Base-by-base conservation (phyloP, 2,113 vertebrate species). In the Triplophysa tibetana region DNA sequence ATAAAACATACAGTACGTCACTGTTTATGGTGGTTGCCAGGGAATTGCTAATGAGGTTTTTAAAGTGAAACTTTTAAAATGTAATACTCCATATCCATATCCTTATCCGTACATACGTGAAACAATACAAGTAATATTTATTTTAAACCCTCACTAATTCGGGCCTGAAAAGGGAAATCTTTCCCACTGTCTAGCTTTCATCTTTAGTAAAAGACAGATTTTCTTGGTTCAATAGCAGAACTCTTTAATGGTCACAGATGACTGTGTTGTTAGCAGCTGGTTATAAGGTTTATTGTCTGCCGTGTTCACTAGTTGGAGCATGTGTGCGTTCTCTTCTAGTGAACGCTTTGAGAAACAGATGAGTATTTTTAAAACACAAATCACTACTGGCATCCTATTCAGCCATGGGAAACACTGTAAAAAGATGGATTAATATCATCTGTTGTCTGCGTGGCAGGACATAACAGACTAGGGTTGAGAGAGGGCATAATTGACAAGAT, bases 321-420 rank as follows among this genome's bases (percentile, higher is more conserved):
- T 65, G 69, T 45, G 33, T 66, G 17, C 16, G 1, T 64, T 43
- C 56, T 75, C 33, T 74, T 45, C 13, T 26, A 65, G 62, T n/a
- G 62, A 74, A 14, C 0, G 38, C 38, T 74, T 74, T 74, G 14
- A 74, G 54, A 76, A 77, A 77, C 62, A 74, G 41, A 63, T 67
- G 72, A 23, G n/a, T 43, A 3, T 64, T 62, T n/a, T 75, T 33
- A 41, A 81, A 83, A 72, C 76, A 77, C 38, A 70, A 77, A 77
- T 56, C 45, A n/a, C 54, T 70, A 58, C 48, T 43, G 63, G 58
- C 29, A n/a, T 70, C 65, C 72, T 75, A 75, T 63, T 78, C 70
- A 63, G 14, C 70, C 41, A 81, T 78, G 81, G 84, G 81, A 88
- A 86, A 66, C 14, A 73, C 82, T 68, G 64, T 82, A 79, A 82